phyloP scores from a whole-genome alignment of 2,888 invertebrate species.

The Linnaemya vulpina region DNA sequence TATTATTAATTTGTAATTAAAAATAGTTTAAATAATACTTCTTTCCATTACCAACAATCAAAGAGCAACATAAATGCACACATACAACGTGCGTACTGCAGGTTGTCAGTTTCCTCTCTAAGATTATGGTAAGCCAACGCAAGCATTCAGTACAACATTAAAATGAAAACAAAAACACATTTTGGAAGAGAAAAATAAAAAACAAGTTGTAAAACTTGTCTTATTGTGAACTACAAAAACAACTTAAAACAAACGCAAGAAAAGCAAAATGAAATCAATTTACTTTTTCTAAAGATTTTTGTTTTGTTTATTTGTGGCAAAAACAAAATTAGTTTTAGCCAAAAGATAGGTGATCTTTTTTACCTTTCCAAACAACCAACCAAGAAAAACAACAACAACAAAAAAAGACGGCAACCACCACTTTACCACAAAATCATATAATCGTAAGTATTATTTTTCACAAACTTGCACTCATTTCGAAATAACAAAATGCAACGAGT shows the following conservation, averaged over 20 bases:
- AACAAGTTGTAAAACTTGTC: constrained; percentile 61
- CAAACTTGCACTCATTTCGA: constrained; percentile 66
- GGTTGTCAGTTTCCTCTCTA: constrained; percentile 6
- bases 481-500: constrained; percentile 36
- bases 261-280: constrained; percentile 47
- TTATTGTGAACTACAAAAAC: constrained; percentile 44
- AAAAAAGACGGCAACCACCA: constrained; percentile 29
- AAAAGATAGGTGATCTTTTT: constrained; percentile 21
- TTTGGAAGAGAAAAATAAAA: constrained; percentile 38
- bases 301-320: constrained; percentile 25
- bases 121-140: constrained; percentile 21
- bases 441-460: constrained; percentile 62
- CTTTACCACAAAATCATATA: constrained; percentile 62
- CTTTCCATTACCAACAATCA: neutral
- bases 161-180: constrained; percentile 49
- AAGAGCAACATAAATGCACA: neutral
- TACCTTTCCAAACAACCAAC: constrained; percentile 1
- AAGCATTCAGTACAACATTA: neutral
- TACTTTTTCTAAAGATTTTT: constrained; percentile 33
- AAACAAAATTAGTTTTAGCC: constrained; percentile 6
- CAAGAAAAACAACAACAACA: constrained; percentile 5
- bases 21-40: neutral
- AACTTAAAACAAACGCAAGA: neutral
- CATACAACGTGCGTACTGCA: no score
- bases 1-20: neutral